A percentile compares a stretch with the other conserved stretches of the same genome.
These are phyloP conservation scores for Cataglyphis hispanica DNA, from an alignment of 1,140 invertebrate genomes.

Conservation along the genomic window DNA sequence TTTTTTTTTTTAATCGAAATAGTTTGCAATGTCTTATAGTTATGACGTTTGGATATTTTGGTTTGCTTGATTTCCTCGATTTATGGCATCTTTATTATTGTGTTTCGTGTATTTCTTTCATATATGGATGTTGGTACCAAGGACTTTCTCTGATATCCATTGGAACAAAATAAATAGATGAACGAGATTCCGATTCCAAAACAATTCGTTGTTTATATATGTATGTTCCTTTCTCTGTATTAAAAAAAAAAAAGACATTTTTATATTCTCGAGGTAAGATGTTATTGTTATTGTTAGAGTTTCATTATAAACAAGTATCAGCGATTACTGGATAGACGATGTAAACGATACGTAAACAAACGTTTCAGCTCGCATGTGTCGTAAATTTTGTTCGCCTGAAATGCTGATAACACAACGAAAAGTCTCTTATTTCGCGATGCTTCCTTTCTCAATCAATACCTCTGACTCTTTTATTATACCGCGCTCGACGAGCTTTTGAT, in stretches of 20 bases:
- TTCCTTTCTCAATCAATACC: constrained; percentile 25
- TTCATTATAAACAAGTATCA: constrained; percentile 63
- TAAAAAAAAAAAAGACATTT: not conserved
- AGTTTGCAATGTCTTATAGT: not conserved
- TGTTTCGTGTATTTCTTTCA: not conserved
- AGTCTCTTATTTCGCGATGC: constrained; percentile 58
- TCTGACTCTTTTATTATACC: not conserved
- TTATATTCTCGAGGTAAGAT: not conserved
- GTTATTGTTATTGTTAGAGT: constrained; percentile 48
- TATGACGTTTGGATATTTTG: not conserved
- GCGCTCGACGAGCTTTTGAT: not conserved
- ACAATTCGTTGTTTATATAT: not conserved
- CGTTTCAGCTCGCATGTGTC: constrained; percentile 57
- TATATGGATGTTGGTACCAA: not conserved
- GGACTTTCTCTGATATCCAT: not conserved
- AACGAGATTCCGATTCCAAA: not conserved
- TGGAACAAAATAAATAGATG: not conserved
- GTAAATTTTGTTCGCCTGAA: constrained; percentile 66
- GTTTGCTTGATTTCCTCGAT: not conserved
- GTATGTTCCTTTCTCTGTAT: not conserved
- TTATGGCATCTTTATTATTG: not conserved
- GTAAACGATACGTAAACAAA: constrained; percentile 69
- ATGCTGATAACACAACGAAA: constrained; percentile 66
- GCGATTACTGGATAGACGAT: constrained; percentile 60
- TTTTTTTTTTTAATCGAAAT: no score